Conservation (phyloP, 2,113 vertebrate species). For the Phalacrocorax carbo region DNA sequence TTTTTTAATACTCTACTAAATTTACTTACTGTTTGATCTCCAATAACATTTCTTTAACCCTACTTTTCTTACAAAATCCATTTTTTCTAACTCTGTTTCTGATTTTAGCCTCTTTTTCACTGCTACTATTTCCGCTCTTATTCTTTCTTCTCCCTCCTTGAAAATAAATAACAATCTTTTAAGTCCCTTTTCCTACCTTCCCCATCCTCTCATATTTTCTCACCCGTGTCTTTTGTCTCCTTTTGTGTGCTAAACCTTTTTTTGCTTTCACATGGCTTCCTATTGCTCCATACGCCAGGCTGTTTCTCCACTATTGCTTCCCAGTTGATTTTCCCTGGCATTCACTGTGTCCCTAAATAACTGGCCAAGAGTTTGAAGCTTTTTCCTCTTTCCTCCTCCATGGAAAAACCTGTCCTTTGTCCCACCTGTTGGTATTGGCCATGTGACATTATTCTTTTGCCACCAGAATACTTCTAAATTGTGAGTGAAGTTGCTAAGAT, state of each 20-base stretch:
- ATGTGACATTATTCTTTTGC: background rate
- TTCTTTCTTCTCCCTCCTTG: background rate
- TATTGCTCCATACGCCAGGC: background rate
- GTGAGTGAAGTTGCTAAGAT: background rate
- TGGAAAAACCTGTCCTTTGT: background rate
- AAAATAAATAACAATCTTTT: background rate
- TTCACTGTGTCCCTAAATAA: background rate
- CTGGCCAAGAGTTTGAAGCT: background rate
- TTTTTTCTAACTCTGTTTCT: background rate
- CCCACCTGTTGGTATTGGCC: background rate
- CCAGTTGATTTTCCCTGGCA: background rate
- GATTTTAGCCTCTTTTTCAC: background rate
- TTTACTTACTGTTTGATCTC: background rate
- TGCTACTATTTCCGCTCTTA: background rate
- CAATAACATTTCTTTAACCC: background rate
- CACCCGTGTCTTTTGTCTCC: background rate
- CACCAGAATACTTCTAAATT: background rate
- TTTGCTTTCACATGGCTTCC: background rate
- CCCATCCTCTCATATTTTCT: background rate
- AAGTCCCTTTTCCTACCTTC: background rate
- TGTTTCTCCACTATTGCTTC: background rate
- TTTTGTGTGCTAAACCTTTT: background rate
- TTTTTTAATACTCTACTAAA: background rate
- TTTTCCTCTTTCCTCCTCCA: background rate
- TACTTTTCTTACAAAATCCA: background rate